A percentile compares a stretch with the other conserved stretches of the same genome.
phyloP scores from a whole-genome alignment of 2,888 invertebrate species.

The Sepioteuthis lessoniana region DNA sequence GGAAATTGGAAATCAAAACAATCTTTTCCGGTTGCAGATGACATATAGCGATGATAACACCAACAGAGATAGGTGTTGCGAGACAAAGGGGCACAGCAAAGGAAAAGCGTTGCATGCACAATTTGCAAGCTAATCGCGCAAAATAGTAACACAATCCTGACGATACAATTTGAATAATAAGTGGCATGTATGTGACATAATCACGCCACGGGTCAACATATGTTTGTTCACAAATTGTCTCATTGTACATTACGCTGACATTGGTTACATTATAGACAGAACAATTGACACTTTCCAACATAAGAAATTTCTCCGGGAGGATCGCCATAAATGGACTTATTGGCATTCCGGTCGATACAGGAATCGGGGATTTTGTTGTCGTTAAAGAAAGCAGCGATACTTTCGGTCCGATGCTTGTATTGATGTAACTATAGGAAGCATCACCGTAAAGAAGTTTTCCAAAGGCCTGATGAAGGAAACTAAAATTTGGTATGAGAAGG shows the following conservation, averaged over 20 bases:
- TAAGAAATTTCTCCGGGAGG: conserved; percentile 50
- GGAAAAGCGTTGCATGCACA: conserved; percentile 75
- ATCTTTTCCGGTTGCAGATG: conserved; percentile 53
- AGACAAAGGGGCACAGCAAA: conserved; percentile 75
- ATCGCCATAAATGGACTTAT: neutral
- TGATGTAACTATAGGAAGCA: conserved; percentile 50
- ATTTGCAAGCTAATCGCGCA: conserved; percentile 77
- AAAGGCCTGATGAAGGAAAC: conserved; percentile 56
- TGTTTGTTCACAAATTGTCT: conserved; percentile 54
- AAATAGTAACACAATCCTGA: conserved; percentile 76
- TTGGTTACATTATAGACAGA: conserved; percentile 51
- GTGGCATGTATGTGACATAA: conserved; percentile 57
- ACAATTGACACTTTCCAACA: conserved; percentile 53
- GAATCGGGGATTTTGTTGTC: neutral
- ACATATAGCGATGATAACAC: conserved; percentile 57
- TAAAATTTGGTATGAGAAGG: conserved; percentile 60
- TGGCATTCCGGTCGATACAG: neutral
- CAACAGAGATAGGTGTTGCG: conserved; percentile 72
- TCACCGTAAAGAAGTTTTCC: conserved; percentile 50
- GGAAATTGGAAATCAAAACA: conserved; percentile 54
- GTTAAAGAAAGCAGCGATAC: neutral
- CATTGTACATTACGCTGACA: conserved; percentile 50
- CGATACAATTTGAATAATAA: conserved; percentile 69
- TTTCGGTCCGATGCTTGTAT: conserved; percentile 51
- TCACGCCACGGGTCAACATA: conserved; percentile 57